Evolutionary conservation across 2,888 invertebrate species (phyloP), one percentile per base, ranked within the genome.

Genomic region (Girardia tigrina): DNA sequence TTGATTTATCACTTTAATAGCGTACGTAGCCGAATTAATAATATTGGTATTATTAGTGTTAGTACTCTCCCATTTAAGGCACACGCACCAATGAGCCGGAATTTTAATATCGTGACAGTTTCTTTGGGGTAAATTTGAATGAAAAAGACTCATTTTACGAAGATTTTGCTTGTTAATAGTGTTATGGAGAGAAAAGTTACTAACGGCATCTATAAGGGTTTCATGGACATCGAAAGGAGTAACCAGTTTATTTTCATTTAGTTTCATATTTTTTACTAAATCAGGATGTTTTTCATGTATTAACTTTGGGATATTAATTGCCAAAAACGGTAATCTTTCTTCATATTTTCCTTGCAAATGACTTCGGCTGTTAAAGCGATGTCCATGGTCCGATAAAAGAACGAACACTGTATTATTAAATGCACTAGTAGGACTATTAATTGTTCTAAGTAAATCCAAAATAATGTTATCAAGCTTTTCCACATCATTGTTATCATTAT

Each of bases 81-180:
- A 95, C 0, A 92, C 89, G 82, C 95, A 95, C 94, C 94, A 95
- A 82, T 95, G 94, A 0, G 93, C 89, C 82, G 92, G 92, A 77
- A 95, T 90, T 75, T 89, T 91, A 0, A 94, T 94, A 82, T 91
- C 89, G 1, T 88, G 88, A 82, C 94, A 94, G 4, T 90, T 90
- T 26, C 94, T 86, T 79, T 89, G 88, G 12, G 84, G 81, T 0
- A 92, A 90, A 27, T 83, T 81, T 75, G 79, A 78, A 29, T 78
- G 76, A 77, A 84, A 81, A 29, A 83, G 78, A 74, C 83, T 83
- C 69, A 82, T 80, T 1, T 81, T 82, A 71, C 82, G 79, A 2
- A 78, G 76, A 0, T 75, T 71, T n/a, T n/a, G n/a, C n/a, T n/a
- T n/a, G n/a, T n/a, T n/a, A n/a, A n/a, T n/a, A n/a, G n/a, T n/a